Base-by-base conservation (phyloP, 2,888 invertebrate genomes). In the Erebia palarica region DNA sequence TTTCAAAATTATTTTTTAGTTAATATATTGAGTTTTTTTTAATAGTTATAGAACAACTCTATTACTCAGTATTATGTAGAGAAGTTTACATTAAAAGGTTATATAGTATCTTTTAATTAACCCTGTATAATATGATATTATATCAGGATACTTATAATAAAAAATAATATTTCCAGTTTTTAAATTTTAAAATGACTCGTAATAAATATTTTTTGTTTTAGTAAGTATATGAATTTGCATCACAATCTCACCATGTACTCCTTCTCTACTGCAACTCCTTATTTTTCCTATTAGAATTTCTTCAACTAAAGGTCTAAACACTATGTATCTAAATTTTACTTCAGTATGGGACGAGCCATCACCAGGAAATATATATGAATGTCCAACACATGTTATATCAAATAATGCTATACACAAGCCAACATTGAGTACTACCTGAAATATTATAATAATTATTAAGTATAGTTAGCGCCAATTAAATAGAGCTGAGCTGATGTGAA, bases 341-440 rank as follows among this genome's bases (percentile, higher is more conserved):
- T 97, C 96, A 0, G 98, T 98, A 81, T 99, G 98, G 18, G 98
- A 97, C 3, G 98, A 97, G 3, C 98, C 99, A 94, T 99, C 99
- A 0, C 99, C 98, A 67, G 98, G 99, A 81, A 98, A 96, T 81
- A 99, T 97, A 79, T 96, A 97, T 0, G 99, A 98, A 84, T 99
- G 97, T 76, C 97, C 97, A 65, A 99, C 94, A 69, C 96, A 95
- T 14, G 96, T 95, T 72, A 99, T 96, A 87, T 99, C 99, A 90
- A 97, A 98, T 66, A 99, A 91, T 42, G 97, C 97, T 83, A 99
- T 97, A 83, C 99, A 99, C 63, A 99, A 93, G 0, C 99, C 99
- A 58, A 99, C 97, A 90, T 99, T 97, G 76, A 98, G 94, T 61
- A 99, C 96, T 68, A 99, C 98, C 98, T 98, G 83, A 66, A 92